These are phyloP conservation scores for Anagyrus pseudococci DNA, from an alignment of 2,888 invertebrate species.

Conservation along the genomic window DNA sequence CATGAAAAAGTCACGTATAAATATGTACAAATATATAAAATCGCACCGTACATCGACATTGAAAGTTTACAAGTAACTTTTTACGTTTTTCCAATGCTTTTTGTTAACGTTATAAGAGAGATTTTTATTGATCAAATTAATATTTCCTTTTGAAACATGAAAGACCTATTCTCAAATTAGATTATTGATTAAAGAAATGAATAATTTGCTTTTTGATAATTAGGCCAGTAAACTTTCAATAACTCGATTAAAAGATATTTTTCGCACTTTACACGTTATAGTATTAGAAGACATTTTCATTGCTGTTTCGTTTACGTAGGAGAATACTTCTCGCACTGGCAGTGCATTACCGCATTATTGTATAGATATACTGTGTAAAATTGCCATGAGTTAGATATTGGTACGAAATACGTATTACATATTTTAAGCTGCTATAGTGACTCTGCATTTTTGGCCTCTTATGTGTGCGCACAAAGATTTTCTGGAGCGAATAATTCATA, in stretches of 20 bases:
- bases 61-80: neutral
- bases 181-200: neutral
- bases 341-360: neutral
- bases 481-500: neutral
- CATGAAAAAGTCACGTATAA: slow-evolving; percentile 31
- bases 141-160: no score
- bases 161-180: no score
- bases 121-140: neutral
- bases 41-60: neutral
- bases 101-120: neutral
- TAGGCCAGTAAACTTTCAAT: neutral
- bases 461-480: neutral
- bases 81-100: neutral
- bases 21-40: neutral
- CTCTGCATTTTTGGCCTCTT: neutral
- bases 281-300: neutral
- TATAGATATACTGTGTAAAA: neutral
- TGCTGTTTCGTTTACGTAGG: neutral
- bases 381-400: neutral
- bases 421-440: neutral
- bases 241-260: neutral
- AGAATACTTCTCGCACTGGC: neutral
- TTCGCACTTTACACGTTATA: neutral
- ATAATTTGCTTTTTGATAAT: neutral
- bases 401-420: neutral